Conservation (phyloP, 2,113 vertebrate genomes). For the Dolichotis patagonum region DNA sequence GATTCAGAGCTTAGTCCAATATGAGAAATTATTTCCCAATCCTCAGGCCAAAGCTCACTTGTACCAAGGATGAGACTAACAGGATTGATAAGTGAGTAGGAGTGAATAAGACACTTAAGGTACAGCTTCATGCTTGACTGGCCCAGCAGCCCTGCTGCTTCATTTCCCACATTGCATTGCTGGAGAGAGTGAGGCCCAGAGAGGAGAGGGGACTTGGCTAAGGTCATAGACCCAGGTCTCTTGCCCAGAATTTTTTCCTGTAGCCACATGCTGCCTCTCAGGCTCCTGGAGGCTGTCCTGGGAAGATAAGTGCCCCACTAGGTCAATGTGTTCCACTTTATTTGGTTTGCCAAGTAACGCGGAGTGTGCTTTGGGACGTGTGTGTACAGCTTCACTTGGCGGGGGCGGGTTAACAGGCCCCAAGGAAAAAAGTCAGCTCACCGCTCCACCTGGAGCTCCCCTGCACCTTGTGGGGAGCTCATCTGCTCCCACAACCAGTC, state of each 20-base stretch:
- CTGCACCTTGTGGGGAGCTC: conserved; percentile 72
- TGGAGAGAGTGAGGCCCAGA: not conserved
- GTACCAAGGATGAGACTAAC: not conserved
- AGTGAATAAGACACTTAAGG: not conserved
- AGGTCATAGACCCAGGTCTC: not conserved
- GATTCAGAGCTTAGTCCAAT: not conserved
- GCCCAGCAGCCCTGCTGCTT: not conserved
- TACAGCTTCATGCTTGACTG: not conserved
- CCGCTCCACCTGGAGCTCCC: conserved; percentile 80
- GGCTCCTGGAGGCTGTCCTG: not conserved
- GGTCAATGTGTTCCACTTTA: not conserved
- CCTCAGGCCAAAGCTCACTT: not conserved
- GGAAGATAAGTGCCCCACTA: not conserved
- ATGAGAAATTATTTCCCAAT: not conserved
- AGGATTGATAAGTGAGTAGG: not conserved
- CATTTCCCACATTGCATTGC: not conserved
- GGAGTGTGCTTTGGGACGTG: not conserved
- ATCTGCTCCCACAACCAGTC: conserved; percentile 91
- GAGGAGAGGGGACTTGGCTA: not conserved
- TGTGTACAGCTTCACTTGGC: not conserved
- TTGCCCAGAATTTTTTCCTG: not conserved
- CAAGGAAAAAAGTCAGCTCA: conserved; percentile 64
- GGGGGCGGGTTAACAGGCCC: not conserved
- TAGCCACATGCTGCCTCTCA: not conserved
- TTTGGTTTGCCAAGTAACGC: not conserved